phyloP scores from a whole-genome alignment of 2,113 vertebrate genomes.

The Scomber japonicus region DNA sequence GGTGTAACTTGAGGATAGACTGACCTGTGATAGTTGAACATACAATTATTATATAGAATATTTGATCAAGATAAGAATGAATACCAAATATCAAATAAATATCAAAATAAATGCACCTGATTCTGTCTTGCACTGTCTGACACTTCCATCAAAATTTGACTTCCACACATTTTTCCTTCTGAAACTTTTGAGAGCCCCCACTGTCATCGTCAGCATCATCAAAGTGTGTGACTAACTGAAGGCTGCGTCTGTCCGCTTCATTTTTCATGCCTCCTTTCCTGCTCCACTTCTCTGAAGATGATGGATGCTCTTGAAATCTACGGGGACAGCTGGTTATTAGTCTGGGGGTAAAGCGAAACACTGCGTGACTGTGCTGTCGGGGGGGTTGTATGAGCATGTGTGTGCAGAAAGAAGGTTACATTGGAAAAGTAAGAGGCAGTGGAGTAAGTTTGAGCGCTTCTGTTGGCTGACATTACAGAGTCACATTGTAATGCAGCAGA shows the following conservation, averaged over 20 bases:
- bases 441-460: conserved; percentile 28
- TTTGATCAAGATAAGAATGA: background rate
- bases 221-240: conserved; percentile 49
- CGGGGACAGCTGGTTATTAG: conserved; percentile 69
- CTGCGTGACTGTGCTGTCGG: conserved; percentile 1
- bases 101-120: background rate
- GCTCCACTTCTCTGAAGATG: conserved; percentile 60
- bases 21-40: background rate
- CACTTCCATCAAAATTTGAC: conserved; percentile 20
- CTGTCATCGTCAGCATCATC: conserved; percentile 14
- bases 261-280: conserved; percentile 50
- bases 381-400: background rate
- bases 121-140: conserved; percentile 17
- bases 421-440: conserved; percentile 24
- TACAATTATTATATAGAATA: too few relatives aligned
- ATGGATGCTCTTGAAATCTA: conserved; percentile 65
- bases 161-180: conserved; percentile 5
- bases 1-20: conserved; percentile 17
- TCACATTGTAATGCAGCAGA: conserved; percentile 71
- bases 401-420: conserved; percentile 10
- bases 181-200: conserved; percentile 22
- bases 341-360: conserved; percentile 59
- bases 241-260: conserved; percentile 43
- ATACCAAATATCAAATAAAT: conserved; percentile 1
- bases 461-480: conserved; percentile 59